These are phyloP conservation scores for Anadara kagoshimensis DNA, from an alignment of 1,140 invertebrate genomes.

Conservation along the genomic window DNA sequence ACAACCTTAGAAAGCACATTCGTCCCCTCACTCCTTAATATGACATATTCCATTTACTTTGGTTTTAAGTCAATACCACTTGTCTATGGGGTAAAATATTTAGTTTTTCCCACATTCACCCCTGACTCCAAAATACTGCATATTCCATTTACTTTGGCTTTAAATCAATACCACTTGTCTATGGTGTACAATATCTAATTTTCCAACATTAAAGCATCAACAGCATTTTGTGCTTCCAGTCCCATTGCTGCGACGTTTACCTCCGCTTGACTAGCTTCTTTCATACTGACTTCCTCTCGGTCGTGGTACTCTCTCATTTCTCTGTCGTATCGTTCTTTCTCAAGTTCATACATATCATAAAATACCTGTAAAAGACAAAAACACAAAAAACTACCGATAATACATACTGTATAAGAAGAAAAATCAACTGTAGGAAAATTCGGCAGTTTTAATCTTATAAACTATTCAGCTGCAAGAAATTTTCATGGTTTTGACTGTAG, in stretches of 20 bases:
- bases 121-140: too few species aligned
- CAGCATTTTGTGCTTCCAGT: slow-evolving; percentile 40
- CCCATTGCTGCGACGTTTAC: slow-evolving; percentile 33
- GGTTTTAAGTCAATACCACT: background rate
- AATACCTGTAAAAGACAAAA: slow-evolving; percentile 52
- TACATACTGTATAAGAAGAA: too few species aligned
- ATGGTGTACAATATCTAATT: slow-evolving; percentile 12
- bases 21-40: too few species aligned
- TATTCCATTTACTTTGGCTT: too few species aligned
- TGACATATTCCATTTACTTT: too few species aligned
- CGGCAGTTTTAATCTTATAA: too few species aligned
- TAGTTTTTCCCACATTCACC: slow-evolving; percentile 29
- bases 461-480: background rate
- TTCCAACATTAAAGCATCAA: slow-evolving; percentile 41
- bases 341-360: slow-evolving; percentile 62
- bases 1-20: too few species aligned
- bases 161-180: background rate
- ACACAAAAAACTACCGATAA: background rate
- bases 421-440: too few species aligned
- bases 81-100: slow-evolving; percentile 1
- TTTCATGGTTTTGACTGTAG: background rate
- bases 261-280: background rate
- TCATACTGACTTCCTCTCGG: slow-evolving; percentile 2
- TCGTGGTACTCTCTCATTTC: slow-evolving; percentile 52
- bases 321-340: slow-evolving; percentile 56